Conservation (phyloP, 2,888 invertebrate species). For the Cephalotes varians region DNA sequence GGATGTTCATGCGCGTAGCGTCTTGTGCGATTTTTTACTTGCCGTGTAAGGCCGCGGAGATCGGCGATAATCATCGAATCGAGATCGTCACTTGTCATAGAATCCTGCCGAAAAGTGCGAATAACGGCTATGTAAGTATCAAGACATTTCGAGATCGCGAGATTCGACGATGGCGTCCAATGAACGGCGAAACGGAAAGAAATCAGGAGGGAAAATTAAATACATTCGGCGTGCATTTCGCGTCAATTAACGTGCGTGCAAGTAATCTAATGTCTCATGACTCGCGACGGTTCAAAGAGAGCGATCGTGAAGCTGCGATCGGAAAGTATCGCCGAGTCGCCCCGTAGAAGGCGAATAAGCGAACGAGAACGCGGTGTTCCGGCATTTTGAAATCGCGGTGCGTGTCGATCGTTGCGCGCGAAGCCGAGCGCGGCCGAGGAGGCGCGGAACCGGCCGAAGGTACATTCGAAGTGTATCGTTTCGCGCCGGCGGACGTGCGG, state of each 20-base stretch:
- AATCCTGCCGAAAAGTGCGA: background rate
- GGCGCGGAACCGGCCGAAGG: background rate
- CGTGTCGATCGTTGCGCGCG: background rate
- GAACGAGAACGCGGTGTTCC: background rate
- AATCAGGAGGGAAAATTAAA: background rate
- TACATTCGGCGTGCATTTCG: background rate
- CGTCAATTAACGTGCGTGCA: background rate
- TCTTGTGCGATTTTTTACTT: background rate
- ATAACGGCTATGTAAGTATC: background rate
- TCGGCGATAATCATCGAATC: background rate
- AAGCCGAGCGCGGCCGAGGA: background rate
- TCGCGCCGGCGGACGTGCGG: background rate
- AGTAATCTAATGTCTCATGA: too few relatives aligned
- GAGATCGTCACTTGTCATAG: background rate
- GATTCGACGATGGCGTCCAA: background rate
- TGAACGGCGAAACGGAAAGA: background rate
- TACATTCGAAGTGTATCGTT: conserved; percentile 11
- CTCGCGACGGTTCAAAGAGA: background rate
- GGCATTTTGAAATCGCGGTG: background rate
- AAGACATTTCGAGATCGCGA: background rate
- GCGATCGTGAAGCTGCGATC: background rate
- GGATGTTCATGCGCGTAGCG: background rate
- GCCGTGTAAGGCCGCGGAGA: background rate
- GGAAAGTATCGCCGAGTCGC: background rate
- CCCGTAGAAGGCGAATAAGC: background rate